These are phyloP conservation scores for Ptychadena robeensis DNA, from an alignment of 2,797 vertebrate species.

Conservation along the genomic window DNA sequence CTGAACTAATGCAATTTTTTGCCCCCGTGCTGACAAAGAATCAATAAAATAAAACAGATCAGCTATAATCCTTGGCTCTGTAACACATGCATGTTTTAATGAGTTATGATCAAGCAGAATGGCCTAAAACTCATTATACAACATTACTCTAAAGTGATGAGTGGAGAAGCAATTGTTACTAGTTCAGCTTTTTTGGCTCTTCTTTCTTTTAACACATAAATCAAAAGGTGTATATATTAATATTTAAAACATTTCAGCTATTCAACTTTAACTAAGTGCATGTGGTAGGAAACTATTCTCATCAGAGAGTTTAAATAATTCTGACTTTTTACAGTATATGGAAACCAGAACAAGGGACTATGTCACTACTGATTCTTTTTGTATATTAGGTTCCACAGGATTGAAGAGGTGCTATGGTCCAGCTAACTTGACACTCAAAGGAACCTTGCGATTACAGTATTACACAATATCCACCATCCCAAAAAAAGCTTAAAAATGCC, in stretches of 20 bases:
- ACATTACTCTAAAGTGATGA: conserved; percentile 16
- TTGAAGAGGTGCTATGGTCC: too few species aligned
- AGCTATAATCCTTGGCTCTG: conserved; percentile 24
- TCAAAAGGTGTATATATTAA: conserved; percentile 16
- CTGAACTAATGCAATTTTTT: conserved; percentile 28
- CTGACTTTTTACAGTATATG: background rate
- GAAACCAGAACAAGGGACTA: too few species aligned
- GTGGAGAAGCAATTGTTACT: background rate
- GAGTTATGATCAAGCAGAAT: conserved; percentile 27
- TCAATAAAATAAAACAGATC: conserved; percentile 44
- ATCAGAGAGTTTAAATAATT: background rate
- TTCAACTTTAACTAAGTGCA: background rate
- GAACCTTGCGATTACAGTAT: too few species aligned
- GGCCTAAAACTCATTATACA: conserved; percentile 9
- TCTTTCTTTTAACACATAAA: conserved; percentile 15
- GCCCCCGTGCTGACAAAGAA: conserved; percentile 26
- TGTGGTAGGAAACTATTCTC: background rate
- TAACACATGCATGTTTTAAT: conserved; percentile 21
- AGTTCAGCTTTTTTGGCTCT: conserved; percentile 16
- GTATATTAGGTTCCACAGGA: too few species aligned
- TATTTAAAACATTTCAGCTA: conserved; percentile 20
- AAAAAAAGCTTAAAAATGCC: too few species aligned
- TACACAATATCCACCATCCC: too few species aligned
- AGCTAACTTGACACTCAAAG: too few species aligned
- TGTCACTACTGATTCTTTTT: too few species aligned